Evolutionary conservation across 1,140 invertebrate genomes (phyloP).

Genomic region (Tetragnatha versicolor): DNA sequence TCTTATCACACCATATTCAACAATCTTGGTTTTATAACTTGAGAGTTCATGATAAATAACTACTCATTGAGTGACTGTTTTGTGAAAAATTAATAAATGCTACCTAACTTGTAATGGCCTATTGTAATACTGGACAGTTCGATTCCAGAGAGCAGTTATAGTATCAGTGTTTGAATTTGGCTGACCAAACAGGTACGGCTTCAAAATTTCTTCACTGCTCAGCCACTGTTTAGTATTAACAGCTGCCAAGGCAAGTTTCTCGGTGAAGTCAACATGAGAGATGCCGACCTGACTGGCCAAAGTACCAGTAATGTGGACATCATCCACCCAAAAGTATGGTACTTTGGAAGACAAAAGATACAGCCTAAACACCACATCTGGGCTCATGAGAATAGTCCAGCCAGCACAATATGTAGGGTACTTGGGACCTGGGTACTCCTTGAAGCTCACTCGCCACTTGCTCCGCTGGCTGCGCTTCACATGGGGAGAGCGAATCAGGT

Average conservation of each 20-base stretch:
- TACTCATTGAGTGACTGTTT: slow-evolving; percentile 37
- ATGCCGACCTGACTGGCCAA: slow-evolving; percentile 71
- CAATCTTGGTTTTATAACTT: background rate
- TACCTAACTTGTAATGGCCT: slow-evolving; percentile 24
- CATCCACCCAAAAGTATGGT: slow-evolving; percentile 85
- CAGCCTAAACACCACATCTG: slow-evolving; percentile 61
- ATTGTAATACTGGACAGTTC: slow-evolving; percentile 59
- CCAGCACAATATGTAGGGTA: slow-evolving; percentile 66
- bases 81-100: background rate
- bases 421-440: slow-evolving; percentile 62
- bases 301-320: slow-evolving; percentile 80
- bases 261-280: slow-evolving; percentile 69
- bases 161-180: slow-evolving; percentile 53
- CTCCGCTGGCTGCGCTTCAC: slow-evolving; percentile 60
- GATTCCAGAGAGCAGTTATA: slow-evolving; percentile 59
- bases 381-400: slow-evolving; percentile 63
- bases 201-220: background rate
- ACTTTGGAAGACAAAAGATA: slow-evolving; percentile 59
- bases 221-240: slow-evolving; percentile 56
- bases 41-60: background rate
- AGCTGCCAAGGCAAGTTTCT: slow-evolving; percentile 50
- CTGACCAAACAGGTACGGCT: slow-evolving; percentile 59
- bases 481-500: slow-evolving; percentile 53
- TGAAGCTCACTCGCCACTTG: slow-evolving; percentile 64
- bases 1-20: background rate